phyloP scores from a whole-genome alignment of 2,797 vertebrate species.

The Triplophysa bombifrons region DNA sequence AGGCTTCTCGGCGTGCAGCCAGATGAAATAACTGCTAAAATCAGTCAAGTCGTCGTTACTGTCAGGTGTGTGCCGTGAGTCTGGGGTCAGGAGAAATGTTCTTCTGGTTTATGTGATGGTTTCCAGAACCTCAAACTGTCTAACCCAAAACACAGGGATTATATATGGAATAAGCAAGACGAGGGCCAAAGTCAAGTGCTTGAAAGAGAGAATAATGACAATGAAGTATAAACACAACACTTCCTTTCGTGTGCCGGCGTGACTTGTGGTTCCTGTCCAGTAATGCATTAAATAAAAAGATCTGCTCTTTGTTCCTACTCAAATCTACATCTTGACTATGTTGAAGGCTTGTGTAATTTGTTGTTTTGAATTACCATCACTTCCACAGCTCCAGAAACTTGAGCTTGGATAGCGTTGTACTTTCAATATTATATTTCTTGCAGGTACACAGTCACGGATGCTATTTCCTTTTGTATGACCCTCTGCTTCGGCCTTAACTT shows the following conservation, averaged over 20 bases:
- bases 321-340: not conserved
- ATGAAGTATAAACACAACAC: constrained; percentile 46
- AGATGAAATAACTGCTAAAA: constrained; percentile 31
- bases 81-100: constrained; percentile 18
- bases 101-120: constrained; percentile 42
- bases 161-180: constrained; percentile 47
- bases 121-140: constrained; percentile 48
- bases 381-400: not conserved
- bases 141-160: constrained; percentile 19
- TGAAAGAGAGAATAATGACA: constrained; percentile 30
- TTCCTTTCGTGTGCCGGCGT: constrained; percentile 31
- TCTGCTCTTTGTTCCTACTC: constrained; percentile 2
- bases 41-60: constrained; percentile 36
- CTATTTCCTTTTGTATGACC: not conserved
- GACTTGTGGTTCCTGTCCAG: constrained; percentile 18
- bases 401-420: not conserved
- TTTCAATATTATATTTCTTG: not conserved
- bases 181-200: constrained; percentile 40
- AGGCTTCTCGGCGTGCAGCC: constrained; percentile 31
- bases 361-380: constrained; percentile 7
- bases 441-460: constrained; percentile 1
- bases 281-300: constrained; percentile 6
- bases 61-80: constrained; percentile 26
- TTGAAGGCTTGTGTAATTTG: not conserved
- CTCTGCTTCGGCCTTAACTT: not conserved